Percentiles rank a stretch among this genome's conserved stretches.
phyloP scores from a whole-genome alignment of 2,113 vertebrate species.

The Cyanistes caeruleus region DNA sequence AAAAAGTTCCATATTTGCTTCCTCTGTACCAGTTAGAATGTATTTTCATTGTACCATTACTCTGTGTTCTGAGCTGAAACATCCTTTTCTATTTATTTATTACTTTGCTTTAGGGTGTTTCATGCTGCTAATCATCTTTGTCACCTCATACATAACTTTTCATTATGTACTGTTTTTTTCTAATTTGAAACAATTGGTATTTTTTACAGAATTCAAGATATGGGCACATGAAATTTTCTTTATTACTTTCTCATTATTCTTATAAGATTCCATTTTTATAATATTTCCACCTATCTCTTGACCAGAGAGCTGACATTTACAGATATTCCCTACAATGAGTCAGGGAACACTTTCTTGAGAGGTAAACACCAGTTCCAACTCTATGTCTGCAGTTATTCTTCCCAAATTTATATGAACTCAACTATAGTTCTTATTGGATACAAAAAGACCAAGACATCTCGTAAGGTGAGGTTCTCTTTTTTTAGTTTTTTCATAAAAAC shows the following conservation, averaged over 20 bases:
- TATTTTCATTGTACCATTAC: neutral
- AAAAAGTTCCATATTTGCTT: neutral
- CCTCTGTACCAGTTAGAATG: neutral
- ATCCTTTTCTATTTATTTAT: neutral
- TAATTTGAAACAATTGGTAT: rapidly evolving
- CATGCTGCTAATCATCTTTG: neutral
- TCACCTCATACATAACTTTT: neutral
- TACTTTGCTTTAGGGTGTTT: neutral
- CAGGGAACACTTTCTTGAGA: neutral
- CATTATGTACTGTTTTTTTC: neutral
- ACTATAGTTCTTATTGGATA: neutral
- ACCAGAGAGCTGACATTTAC: neutral
- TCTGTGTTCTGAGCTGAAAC: neutral
- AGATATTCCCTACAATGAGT: neutral
- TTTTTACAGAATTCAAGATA: neutral
- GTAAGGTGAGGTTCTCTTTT: neutral
- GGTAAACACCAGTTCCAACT: neutral
- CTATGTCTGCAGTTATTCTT: neutral
- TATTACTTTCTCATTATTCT: neutral
- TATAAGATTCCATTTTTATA: neutral
- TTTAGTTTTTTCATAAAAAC: neutral
- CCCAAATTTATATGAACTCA: neutral
- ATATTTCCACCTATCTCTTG: neutral
- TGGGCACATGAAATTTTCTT: neutral
- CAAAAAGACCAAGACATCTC: rapidly evolving